Percentiles rank a stretch among this genome's conserved stretches.
Evolutionary conservation across 2,888 invertebrate species (phyloP).

Genomic region (Mythimna impura): DNA sequence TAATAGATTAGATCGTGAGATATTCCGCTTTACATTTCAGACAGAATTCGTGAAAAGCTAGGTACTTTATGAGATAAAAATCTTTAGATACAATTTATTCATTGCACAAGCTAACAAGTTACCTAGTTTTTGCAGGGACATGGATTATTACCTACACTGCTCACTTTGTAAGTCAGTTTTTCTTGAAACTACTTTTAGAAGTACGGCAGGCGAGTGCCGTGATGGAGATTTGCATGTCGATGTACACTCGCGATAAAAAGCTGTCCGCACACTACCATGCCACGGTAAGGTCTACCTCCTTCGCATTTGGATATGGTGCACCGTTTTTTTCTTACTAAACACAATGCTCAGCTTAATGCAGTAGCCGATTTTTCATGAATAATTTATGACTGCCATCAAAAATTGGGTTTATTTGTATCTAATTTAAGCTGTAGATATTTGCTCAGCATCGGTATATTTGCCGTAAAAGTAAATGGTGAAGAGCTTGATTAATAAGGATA

Average conservation of each 20-base stretch:
- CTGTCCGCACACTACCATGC: constrained; percentile 58
- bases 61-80: constrained; percentile 62
- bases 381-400: constrained; percentile 46
- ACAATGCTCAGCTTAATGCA: constrained; percentile 38
- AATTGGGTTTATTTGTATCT: not conserved
- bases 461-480: constrained; percentile 37
- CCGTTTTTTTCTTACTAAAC: constrained; percentile 22
- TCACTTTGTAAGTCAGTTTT: constrained; percentile 68
- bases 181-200: constrained; percentile 73
- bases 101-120: constrained; percentile 63
- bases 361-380: constrained; percentile 60
- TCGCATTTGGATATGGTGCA: constrained; percentile 63
- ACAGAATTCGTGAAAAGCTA: constrained; percentile 65
- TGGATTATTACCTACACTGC: constrained; percentile 63
- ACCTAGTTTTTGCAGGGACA: constrained; percentile 61
- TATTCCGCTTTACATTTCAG: constrained; percentile 62
- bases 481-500: constrained; percentile 62
- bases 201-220: constrained; percentile 68
- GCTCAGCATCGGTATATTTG: not conserved
- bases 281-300: constrained; percentile 56
- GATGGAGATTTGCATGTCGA: constrained; percentile 78
- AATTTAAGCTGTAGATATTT: constrained; percentile 15
- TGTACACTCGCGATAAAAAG: constrained; percentile 71
- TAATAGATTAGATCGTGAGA: constrained; percentile 59
- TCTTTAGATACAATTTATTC: constrained; percentile 65